These are phyloP conservation scores for Gadus chalcogrammus DNA, from an alignment of 2,113 vertebrate species.

Conservation along the genomic window DNA sequence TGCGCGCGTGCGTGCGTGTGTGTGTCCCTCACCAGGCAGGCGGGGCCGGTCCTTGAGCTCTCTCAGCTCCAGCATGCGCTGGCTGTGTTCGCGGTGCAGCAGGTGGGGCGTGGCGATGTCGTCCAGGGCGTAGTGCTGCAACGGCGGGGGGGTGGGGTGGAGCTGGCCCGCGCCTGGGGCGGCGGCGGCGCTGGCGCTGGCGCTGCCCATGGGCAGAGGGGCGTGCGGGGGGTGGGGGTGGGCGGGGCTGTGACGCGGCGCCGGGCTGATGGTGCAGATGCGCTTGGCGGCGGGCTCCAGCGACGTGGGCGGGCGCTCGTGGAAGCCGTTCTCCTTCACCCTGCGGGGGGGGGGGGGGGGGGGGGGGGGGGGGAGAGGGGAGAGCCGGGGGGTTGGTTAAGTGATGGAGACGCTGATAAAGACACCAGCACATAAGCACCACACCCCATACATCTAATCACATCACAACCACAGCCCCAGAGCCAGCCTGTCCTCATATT, in stretches of 20 bases:
- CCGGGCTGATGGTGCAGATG: constrained; percentile 97
- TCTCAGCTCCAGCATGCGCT: constrained; percentile 86
- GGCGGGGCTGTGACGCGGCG: constrained; percentile 93
- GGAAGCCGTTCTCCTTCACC: constrained; percentile 86
- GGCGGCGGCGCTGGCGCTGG: too few relatives aligned
- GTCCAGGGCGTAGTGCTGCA: constrained; percentile 96
- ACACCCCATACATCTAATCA: too few relatives aligned
- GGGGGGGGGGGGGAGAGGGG: background rate
- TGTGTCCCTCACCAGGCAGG: constrained; percentile 70
- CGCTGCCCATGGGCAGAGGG: constrained; percentile 75
- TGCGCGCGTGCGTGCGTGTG: background rate
- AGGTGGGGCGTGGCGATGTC: constrained; percentile 91
- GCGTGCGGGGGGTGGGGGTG: constrained; percentile 86
- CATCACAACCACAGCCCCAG: too few relatives aligned
- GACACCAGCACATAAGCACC: too few relatives aligned
- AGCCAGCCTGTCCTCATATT: too few relatives aligned
- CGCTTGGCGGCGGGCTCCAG: constrained; percentile 90
- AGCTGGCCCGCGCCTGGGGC: constrained; percentile 70
- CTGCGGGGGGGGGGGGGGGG: constrained; percentile 57
- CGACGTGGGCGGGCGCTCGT: constrained; percentile 81
- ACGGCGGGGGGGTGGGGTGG: constrained; percentile 91
- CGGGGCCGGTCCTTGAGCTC: constrained; percentile 89
- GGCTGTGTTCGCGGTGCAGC: constrained; percentile 87
- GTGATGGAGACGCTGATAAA: too few relatives aligned
- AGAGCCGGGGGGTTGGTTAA: too few relatives aligned